These are phyloP conservation scores for Zelostemma sp. DNA, from an alignment of 1,140 invertebrate species.

Conservation along the genomic window DNA sequence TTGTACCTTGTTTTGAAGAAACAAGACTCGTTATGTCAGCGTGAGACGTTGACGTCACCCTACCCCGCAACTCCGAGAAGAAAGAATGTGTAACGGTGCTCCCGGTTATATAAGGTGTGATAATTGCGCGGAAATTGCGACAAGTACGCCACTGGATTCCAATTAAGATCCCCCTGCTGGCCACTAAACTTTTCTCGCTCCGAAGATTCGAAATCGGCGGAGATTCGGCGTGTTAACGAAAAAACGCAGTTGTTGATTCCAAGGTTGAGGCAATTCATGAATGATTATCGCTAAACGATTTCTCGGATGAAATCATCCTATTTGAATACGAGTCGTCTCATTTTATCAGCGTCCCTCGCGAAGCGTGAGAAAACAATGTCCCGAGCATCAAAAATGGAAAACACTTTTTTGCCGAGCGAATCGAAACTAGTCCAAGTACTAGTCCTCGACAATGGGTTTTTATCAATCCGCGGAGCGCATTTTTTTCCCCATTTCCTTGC, in stretches of 20 bases:
- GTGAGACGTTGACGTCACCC: background rate
- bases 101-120: background rate
- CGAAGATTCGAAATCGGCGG: too few species aligned
- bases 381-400: background rate
- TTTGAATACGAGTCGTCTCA: background rate
- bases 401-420: background rate
- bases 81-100: background rate
- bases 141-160: background rate
- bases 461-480: background rate
- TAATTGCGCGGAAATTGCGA: conserved; percentile 3
- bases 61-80: background rate
- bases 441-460: background rate
- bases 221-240: too few species aligned
- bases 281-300: background rate
- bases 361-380: background rate
- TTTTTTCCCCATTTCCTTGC: too few species aligned
- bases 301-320: background rate
- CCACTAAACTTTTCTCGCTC: too few species aligned
- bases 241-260: background rate
- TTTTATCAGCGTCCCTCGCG: background rate
- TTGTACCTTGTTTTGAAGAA: background rate
- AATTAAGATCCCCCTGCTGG: background rate
- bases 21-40: background rate
- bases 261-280: background rate
- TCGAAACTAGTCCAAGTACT: background rate